Conservation (phyloP, 2,113 vertebrate genomes). For the Engystomops pustulosus region DNA sequence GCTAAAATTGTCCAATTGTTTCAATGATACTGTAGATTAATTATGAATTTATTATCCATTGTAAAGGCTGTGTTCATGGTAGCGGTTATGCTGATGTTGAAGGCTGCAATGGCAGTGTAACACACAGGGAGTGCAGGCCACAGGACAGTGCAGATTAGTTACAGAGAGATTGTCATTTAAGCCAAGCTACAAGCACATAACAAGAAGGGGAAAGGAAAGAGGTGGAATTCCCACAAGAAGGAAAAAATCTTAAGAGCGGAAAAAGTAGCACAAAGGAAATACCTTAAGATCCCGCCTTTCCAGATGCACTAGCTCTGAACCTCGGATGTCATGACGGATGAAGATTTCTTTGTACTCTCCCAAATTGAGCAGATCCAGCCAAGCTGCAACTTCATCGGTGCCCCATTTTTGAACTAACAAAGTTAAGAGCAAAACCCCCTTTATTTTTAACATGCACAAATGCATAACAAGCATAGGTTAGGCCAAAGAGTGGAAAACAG, state of each 20-base stretch:
- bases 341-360: conserved; percentile 99
- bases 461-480: conserved; percentile 85
- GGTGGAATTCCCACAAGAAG: conserved; percentile 68
- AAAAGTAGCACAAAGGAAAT: conserved; percentile 82
- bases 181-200: conserved; percentile 77
- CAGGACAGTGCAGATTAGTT: conserved; percentile 64
- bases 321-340: conserved; percentile 97
- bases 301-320: conserved; percentile 98
- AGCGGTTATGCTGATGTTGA: conserved; percentile 34
- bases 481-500: conserved; percentile 78
- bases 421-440: conserved; percentile 94
- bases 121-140: conserved; percentile 64
- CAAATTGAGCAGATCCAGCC: conserved; percentile 99
- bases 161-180: conserved; percentile 68
- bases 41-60: conserved; percentile 22
- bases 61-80: conserved; percentile 24
- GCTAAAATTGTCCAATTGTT: conserved; percentile 1
- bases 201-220: conserved; percentile 68
- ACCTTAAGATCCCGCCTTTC: conserved; percentile 99
- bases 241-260: conserved; percentile 70
- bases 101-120: conserved; percentile 64
- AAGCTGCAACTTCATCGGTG: conserved; percentile 98
- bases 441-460: conserved; percentile 86
- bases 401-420: conserved; percentile 99
- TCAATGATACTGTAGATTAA: conserved; percentile 18